Evolutionary conservation across 2,797 vertebrate genomes (phyloP).

Genomic region (Galagoides demidoff): DNA sequence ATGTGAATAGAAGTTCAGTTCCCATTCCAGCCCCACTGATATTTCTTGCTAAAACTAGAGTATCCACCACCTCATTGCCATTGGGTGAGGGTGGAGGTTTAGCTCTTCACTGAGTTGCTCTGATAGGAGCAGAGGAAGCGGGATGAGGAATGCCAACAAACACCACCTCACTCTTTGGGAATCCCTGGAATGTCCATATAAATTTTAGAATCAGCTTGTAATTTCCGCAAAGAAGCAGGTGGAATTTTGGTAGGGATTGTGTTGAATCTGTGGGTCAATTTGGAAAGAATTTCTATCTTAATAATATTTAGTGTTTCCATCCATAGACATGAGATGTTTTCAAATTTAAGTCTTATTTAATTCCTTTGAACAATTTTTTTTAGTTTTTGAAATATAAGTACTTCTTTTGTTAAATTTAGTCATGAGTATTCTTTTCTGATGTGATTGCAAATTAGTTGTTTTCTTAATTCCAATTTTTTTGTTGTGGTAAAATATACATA

Average conservation of each 20-base stretch:
- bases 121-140: fast-evolving
- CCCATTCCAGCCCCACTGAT: neutral
- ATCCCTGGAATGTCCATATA: neutral
- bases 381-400: neutral
- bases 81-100: neutral
- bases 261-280: neutral
- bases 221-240: neutral
- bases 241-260: neutral
- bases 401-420: neutral
- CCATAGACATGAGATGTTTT: neutral
- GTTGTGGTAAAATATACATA: neutral
- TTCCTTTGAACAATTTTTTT: neutral
- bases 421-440: neutral
- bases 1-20: neutral
- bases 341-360: neutral
- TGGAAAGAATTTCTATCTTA: neutral
- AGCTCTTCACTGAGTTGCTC: neutral
- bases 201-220: neutral
- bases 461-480: neutral
- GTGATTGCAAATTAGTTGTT: neutral
- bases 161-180: neutral
- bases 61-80: neutral
- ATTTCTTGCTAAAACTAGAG: neutral
- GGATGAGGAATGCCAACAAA: neutral
- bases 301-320: neutral